Conservation (phyloP, 2,888 invertebrate genomes). For the Argyra leucocephala region DNA sequence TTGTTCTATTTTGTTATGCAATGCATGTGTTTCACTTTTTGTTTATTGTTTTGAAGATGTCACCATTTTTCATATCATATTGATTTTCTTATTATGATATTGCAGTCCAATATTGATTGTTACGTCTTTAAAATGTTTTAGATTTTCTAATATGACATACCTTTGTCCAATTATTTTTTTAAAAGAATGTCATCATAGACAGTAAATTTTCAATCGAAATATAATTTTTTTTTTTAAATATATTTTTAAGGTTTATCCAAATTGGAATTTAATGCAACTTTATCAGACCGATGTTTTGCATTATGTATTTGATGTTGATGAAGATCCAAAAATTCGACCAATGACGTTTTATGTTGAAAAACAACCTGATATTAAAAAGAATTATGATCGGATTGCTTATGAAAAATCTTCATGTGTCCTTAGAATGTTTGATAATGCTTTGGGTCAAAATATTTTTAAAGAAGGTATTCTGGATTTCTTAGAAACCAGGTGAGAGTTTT, state of each 20-base stretch:
- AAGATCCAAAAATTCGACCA: conserved; percentile 66
- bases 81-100: too few relatives aligned
- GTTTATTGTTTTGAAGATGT: too few relatives aligned
- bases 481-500: conserved; percentile 15
- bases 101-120: too few relatives aligned
- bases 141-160: too few relatives aligned
- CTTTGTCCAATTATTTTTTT: too few relatives aligned
- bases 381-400: conserved; percentile 79
- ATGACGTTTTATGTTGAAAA: conserved; percentile 67
- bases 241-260: conserved; percentile 40
- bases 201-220: not conserved
- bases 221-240: not conserved
- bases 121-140: too few relatives aligned
- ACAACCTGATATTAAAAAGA: conserved; percentile 69
- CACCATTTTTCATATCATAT: too few relatives aligned
- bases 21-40: too few relatives aligned
- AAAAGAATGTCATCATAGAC: too few relatives aligned
- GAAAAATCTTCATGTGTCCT: conserved; percentile 63
- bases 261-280: conserved; percentile 61
- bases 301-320: conserved; percentile 47
- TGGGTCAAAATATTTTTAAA: conserved; percentile 14
- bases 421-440: conserved; percentile 20
- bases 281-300: conserved; percentile 57
- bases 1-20: too few relatives aligned
- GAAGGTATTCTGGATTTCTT: conserved; percentile 17